Base-by-base conservation (phyloP, 1,140 invertebrate genomes). In the Anoplophora glabripennis region DNA sequence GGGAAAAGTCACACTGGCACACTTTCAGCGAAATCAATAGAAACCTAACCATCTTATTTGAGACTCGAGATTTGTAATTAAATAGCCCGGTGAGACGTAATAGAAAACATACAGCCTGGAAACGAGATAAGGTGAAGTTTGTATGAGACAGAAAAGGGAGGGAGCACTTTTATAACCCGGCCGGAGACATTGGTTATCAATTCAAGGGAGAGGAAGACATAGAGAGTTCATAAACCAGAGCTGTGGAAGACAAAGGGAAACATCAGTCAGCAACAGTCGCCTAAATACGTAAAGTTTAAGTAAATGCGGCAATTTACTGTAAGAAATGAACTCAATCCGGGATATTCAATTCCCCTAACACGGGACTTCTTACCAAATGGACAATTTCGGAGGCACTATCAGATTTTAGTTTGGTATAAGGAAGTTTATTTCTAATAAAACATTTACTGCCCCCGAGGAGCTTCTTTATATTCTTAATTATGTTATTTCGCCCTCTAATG, bases 231-330 rank as follows among this genome's bases (percentile, higher is more conserved):
- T 68, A 64, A 70, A 68, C 60, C 61, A 53, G 55, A 53, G 53
- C 21, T 57, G 52, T 21, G 47, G 40, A 54, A 64, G 64, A 72
- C 69, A 71, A 71, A 71, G 64, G 59, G 63, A 61, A 65, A 68
- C 68, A 70, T 70, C 67, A 68, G 60, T 68, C 69, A 69, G 65
- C 58, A 63, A 49, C 66, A 65, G 59, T 69, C 62, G 59, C 57
- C 48, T 42, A 61, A 67, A 61, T 63, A 64, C 65, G 65, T 61
- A 67, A 69, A 69, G 56, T 70, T 68, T 64, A 70, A 70, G 64
- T 68, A 70, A 70, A 70, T 68, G 66, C 53, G 55, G 58, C 66
- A 67, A 68, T 70, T 68, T 65, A 51, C 51, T 57, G 53, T 61
- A 61, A 66, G 59, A 61, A 67, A 66, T 62, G 64, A 66, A 68